Conservation (phyloP, 1,140 invertebrate genomes). For the Liolophura sinensis region DNA sequence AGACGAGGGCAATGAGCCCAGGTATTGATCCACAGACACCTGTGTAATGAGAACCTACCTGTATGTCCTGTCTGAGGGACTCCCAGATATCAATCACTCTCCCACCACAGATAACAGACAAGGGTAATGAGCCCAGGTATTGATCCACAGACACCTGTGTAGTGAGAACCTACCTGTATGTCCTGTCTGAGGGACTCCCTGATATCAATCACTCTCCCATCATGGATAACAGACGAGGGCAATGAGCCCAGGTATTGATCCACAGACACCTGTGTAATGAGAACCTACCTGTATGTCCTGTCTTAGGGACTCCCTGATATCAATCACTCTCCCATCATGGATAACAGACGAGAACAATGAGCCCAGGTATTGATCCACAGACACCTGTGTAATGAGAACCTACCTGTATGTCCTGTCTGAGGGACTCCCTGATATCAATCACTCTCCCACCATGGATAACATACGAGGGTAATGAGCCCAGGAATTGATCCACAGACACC, state of each 20-base stretch:
- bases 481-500: slow-evolving; percentile 49
- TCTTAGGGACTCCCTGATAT: slow-evolving; percentile 41
- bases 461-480: slow-evolving; percentile 49
- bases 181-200: slow-evolving; percentile 25
- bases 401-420: too few species aligned
- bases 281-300: too few species aligned
- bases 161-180: too few species aligned
- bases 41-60: too few species aligned
- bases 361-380: slow-evolving; percentile 51
- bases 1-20: slow-evolving; percentile 49
- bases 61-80: slow-evolving; percentile 14
- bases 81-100: slow-evolving; percentile 54
- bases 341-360: slow-evolving; percentile 52
- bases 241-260: slow-evolving; percentile 54
- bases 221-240: slow-evolving; percentile 49
- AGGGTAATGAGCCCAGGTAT: slow-evolving; percentile 53
- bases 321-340: slow-evolving; percentile 52
- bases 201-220: slow-evolving; percentile 56
- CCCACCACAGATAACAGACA: slow-evolving; percentile 50
- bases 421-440: slow-evolving; percentile 49
- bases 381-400: too few species aligned
- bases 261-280: slow-evolving; percentile 36
- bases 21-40: slow-evolving; percentile 48
- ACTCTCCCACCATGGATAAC: slow-evolving; percentile 54
- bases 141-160: slow-evolving; percentile 44